Conservation (phyloP, 2,113 vertebrate genomes). For the Engystomops pustulosus region DNA sequence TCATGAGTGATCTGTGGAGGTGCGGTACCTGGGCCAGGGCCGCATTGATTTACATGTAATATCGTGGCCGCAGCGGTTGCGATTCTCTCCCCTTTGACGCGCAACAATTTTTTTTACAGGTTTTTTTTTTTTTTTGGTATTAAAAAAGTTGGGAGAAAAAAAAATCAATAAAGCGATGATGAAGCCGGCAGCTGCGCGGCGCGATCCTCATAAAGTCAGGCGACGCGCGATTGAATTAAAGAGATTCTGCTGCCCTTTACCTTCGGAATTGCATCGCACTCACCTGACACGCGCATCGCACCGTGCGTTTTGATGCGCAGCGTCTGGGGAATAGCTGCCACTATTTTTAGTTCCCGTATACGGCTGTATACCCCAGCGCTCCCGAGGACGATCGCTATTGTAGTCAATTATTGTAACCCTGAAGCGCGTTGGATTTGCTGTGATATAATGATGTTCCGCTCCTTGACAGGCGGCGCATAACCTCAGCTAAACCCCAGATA, state of each 20-base stretch:
- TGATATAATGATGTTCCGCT: background rate
- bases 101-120: conserved; percentile 16
- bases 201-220: conserved; percentile 33
- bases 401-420: conserved; percentile 50
- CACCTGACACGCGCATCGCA: conserved; percentile 34
- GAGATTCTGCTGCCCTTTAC: conserved; percentile 60
- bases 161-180: conserved; percentile 48
- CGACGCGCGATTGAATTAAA: conserved; percentile 29
- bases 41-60: too few relatives aligned
- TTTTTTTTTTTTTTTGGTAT: background rate
- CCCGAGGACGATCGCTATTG: conserved; percentile 39
- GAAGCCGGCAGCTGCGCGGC: conserved; percentile 22
- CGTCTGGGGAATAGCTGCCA: conserved; percentile 32
- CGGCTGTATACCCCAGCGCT: background rate
- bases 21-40: too few relatives aligned
- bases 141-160: background rate
- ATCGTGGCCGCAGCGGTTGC: too few relatives aligned
- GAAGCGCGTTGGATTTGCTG: conserved; percentile 5
- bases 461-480: conserved; percentile 3
- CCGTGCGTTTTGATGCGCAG: conserved; percentile 36
- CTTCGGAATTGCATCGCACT: conserved; percentile 54
- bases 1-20: too few relatives aligned
- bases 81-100: too few relatives aligned
- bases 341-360: conserved; percentile 32
- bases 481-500: background rate